Conservation (phyloP, 2,888 invertebrate genomes). For the Hirudinaria manillensis region DNA sequence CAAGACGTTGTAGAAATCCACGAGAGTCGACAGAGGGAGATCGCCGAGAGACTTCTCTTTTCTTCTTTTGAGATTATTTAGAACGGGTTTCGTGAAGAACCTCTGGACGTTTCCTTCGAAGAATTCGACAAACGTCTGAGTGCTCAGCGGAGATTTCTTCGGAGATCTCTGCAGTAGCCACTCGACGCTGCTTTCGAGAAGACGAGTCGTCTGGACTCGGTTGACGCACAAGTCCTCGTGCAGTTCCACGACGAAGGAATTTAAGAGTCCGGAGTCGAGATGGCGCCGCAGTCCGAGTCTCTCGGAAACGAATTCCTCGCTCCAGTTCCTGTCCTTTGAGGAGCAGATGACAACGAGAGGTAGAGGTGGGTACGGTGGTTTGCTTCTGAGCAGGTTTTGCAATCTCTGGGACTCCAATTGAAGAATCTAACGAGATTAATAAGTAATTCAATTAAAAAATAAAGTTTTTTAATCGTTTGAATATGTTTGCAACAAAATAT, state of each 20-base stretch:
- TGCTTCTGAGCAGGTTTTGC: background rate
- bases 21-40: background rate
- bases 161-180: background rate
- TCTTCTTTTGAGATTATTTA: slow-evolving; percentile 17
- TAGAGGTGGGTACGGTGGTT: background rate
- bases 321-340: slow-evolving; percentile 6
- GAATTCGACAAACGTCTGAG: background rate
- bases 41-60: background rate
- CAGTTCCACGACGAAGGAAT: background rate
- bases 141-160: background rate
- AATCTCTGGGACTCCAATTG: slow-evolving; percentile 6
- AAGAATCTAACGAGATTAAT: background rate
- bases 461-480: background rate
- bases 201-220: background rate
- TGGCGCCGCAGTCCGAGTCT: background rate
- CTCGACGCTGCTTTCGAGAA: background rate
- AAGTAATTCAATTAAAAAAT: background rate
- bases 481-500: background rate
- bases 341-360: background rate
- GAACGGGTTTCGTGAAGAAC: background rate
- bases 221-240: background rate
- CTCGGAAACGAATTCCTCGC: background rate
- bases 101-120: background rate
- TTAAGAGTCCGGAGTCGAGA: background rate
- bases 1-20: background rate